These are phyloP conservation scores for Cyaniris semiargus DNA, from an alignment of 2,888 invertebrate genomes.

Conservation along the genomic window DNA sequence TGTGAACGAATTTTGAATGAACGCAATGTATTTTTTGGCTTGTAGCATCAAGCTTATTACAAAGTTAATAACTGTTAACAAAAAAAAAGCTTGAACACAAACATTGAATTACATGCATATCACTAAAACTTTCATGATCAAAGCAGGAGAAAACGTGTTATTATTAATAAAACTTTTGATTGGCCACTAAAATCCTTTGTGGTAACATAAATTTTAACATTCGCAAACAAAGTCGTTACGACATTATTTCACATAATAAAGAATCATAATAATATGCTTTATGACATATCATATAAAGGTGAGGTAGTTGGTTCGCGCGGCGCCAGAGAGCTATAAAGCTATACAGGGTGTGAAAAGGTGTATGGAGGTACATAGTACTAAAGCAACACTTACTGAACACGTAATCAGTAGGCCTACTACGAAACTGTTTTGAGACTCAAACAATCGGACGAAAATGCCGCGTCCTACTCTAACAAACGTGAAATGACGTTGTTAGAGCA, in stretches of 20 bases:
- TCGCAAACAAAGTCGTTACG: conserved; percentile 43
- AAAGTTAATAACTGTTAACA: background rate
- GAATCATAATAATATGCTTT: conserved; percentile 52
- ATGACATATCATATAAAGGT: conserved; percentile 54
- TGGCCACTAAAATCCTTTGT: conserved; percentile 49
- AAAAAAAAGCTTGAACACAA: background rate
- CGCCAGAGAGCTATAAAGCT: conserved; percentile 16
- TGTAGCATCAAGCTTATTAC: no score
- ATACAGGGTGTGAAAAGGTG: background rate
- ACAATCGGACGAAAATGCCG: no score
- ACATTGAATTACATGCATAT: background rate
- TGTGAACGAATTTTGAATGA: no score
- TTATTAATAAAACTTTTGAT: conserved; percentile 50
- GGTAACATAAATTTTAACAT: conserved; percentile 48
- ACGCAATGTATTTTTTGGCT: no score
- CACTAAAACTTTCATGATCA: conserved; percentile 5
- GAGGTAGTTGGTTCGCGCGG: conserved; percentile 30
- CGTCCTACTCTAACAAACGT: no score
- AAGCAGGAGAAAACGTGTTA: conserved; percentile 23
- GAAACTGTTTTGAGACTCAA: no score
- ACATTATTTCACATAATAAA: conserved; percentile 47
- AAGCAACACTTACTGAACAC: background rate
- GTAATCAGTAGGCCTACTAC: no score
- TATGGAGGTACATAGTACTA: background rate
- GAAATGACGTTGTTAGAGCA: no score